Evolutionary conservation across 2,888 invertebrate species (phyloP).

Genomic region (Noctua fimbriata): DNA sequence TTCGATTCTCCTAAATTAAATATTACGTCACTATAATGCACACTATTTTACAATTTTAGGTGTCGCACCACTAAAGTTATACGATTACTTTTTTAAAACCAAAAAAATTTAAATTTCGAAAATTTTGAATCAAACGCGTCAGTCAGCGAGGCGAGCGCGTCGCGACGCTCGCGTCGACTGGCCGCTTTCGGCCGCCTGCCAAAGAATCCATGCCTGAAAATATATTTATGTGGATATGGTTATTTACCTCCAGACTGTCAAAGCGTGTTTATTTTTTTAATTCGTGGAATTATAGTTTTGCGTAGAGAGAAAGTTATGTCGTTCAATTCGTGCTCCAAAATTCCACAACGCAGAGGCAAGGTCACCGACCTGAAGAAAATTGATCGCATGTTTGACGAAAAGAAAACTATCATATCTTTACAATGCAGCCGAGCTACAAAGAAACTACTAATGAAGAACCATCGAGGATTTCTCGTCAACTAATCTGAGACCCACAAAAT

Average conservation of each 20-base stretch:
- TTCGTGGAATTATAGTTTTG: constrained; percentile 23
- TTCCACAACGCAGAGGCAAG: constrained; percentile 23
- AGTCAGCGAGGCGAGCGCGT: constrained; percentile 81
- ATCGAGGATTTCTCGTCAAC: not conserved
- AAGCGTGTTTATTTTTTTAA: constrained; percentile 61
- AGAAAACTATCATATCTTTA: constrained; percentile 2
- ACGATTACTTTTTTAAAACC: constrained; percentile 49
- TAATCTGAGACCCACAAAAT: constrained; percentile 4
- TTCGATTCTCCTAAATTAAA: constrained; percentile 55
- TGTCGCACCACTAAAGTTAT: constrained; percentile 60
- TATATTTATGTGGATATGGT: constrained; percentile 87
- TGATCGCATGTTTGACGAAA: constrained; percentile 26
- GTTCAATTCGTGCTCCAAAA: constrained; percentile 13
- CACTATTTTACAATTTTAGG: constrained; percentile 36
- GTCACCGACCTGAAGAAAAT: constrained; percentile 40
- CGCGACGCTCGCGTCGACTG: constrained; percentile 85
- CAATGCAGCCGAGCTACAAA: not conserved
- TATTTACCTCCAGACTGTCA: constrained; percentile 74
- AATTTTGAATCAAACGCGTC: constrained; percentile 72
- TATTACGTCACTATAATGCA: constrained; percentile 53
- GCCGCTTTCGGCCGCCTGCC: constrained; percentile 86
- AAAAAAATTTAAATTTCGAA: constrained; percentile 74
- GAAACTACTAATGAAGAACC: constrained; percentile 1
- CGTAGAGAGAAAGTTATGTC: not conserved
- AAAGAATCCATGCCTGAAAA: constrained; percentile 86